Percentiles rank a stretch among this genome's conserved stretches.
These are phyloP conservation scores for Drosophila sucinea DNA, from an alignment of 1,140 invertebrate species.

Conservation along the genomic window DNA sequence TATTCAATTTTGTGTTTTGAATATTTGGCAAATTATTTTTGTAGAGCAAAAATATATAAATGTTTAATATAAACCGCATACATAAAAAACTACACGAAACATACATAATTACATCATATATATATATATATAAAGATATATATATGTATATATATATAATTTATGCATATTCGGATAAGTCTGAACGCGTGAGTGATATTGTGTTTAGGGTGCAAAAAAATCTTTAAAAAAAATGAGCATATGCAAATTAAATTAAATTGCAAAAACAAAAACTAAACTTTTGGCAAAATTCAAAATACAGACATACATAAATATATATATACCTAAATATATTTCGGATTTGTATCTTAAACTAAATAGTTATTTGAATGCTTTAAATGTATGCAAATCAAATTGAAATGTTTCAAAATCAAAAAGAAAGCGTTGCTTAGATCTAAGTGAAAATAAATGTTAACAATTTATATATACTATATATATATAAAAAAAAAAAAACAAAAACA, in stretches of 20 bases:
- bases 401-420: constrained; percentile 35
- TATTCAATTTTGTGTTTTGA: background rate
- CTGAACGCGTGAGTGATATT: constrained; percentile 83
- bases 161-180: constrained; percentile 82
- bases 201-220: constrained; percentile 82
- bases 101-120: constrained; percentile 8
- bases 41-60: constrained; percentile 8
- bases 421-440: constrained; percentile 59
- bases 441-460: constrained; percentile 62
- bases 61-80: background rate
- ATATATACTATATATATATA: constrained; percentile 21
- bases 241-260: constrained; percentile 53
- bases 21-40: constrained; percentile 2
- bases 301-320: constrained; percentile 40
- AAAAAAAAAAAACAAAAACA: constrained; percentile 6
- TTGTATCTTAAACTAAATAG: constrained; percentile 21
- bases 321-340: constrained; percentile 44
- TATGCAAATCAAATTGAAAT: constrained; percentile 17
- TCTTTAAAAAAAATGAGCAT: constrained; percentile 37
- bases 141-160: constrained; percentile 37
- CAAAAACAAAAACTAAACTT: constrained; percentile 41
- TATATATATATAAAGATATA: background rate
- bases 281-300: constrained; percentile 31
- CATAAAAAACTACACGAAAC: background rate
- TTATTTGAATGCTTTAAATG: constrained; percentile 36